Evolutionary conservation across 2,113 vertebrate species (phyloP).

Genomic region (Salvelinus alpinus): DNA sequence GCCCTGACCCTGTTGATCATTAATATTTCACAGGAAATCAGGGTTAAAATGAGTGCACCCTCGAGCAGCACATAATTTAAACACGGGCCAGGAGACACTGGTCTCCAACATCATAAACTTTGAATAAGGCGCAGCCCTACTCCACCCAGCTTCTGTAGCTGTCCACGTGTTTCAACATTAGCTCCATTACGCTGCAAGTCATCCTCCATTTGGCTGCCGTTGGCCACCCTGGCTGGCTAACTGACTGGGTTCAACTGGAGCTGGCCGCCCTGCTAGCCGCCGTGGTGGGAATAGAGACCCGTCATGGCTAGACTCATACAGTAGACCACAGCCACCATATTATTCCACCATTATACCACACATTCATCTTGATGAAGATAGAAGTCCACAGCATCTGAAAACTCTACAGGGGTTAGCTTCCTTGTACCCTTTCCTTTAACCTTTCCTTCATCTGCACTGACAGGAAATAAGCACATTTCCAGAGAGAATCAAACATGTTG

Average conservation of each 20-base stretch:
- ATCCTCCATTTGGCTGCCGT: conserved; percentile 14
- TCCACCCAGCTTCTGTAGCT: conserved; percentile 65
- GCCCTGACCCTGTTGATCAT: conserved; percentile 80
- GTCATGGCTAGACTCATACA: conserved; percentile 6
- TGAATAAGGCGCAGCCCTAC: conserved; percentile 72
- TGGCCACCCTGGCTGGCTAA: conserved; percentile 5
- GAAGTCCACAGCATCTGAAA: no score
- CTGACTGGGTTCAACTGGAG: conserved; percentile 26
- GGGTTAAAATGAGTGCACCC: conserved; percentile 87
- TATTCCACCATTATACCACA: no score
- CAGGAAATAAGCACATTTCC: no score
- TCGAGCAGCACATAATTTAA: conserved; percentile 63
- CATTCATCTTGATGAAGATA: no score
- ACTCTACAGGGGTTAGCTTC: no score
- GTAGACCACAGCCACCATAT: no score
- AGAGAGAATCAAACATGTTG: no score
- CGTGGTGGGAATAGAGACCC: conserved; percentile 22
- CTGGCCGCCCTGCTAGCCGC: conserved; percentile 11
- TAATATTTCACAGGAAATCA: conserved; percentile 88
- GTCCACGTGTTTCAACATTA: conserved; percentile 77
- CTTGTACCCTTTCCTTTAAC: no score
- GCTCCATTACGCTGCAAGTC: conserved; percentile 76
- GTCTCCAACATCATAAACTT: conserved; percentile 83
- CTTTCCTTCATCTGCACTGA: no score
- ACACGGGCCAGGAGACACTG: conserved; percentile 56